Base-by-base conservation (phyloP, 2,113 vertebrate species). In the Melanerpes formicivorus region DNA sequence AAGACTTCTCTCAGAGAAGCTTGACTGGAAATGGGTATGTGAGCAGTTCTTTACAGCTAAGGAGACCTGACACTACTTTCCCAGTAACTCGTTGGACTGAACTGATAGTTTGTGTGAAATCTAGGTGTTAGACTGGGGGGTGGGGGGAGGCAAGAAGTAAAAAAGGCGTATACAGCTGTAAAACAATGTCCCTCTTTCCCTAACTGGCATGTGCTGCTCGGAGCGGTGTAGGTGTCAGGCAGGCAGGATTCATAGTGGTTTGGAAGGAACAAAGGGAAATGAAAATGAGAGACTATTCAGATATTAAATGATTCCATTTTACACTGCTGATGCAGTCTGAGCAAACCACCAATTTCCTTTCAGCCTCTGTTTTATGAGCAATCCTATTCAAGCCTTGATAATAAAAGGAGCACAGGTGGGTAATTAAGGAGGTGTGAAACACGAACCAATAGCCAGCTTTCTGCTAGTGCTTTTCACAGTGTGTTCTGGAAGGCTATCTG, bases 391-490 rank as follows among this genome's bases (percentile, higher is more conserved):
- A 96, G 88, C 90, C 95, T 95, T 95, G 95, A 94, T 93, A 97
- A 97, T 98, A 98, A 98, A 98, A 97, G 87, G 93, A 91, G 79
- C 88, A 94, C 97, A 97, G 97, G 97, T 98, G 97, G 96, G 95
- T 98, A 98, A 97, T 98, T 98, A 98, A 96, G 95, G 96, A 98
- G 96, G 97, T 97, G 97, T 97, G 97, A 98, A 97, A 95, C 96
- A 85, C 50, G 56, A 93, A 89, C 54, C 44, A 96, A 96, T 96
- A 96, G 97, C 95, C 95, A 96, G 74, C 66, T 97, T 97, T 96
- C 90, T 93, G 93, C 89, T 93, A 27, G 84, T 95, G 93, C 87
- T 93, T 94, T 80, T 90, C 0, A 1, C 56, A 87, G 5, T 23
- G 58, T 93, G 75, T 48, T 95, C 92, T 90, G 93, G 62, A 90